These are phyloP conservation scores for Cinara cedri DNA, from an alignment of 2,888 invertebrate genomes.

Conservation along the genomic window DNA sequence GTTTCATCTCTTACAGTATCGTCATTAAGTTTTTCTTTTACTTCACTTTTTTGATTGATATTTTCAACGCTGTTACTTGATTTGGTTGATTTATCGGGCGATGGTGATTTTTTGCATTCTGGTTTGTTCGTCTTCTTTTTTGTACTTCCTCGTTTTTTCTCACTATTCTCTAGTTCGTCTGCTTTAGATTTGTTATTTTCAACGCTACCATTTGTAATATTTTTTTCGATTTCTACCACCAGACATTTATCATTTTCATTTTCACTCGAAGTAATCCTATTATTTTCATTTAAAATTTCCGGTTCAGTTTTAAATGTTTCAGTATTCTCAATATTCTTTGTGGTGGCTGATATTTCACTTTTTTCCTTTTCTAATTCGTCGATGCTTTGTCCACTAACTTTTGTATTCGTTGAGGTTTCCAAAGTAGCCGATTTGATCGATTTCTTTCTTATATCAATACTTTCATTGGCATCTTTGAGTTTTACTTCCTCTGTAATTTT, in stretches of 20 bases:
- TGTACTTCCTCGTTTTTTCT: constrained; percentile 43
- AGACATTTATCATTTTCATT: constrained; percentile 52
- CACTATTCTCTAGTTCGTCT: too few species aligned
- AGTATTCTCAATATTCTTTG: neutral
- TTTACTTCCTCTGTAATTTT: neutral
- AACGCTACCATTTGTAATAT: neutral
- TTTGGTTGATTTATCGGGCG: constrained; percentile 1
- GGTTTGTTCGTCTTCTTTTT: neutral
- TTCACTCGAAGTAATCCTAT: constrained; percentile 57
- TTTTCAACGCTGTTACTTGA: too few species aligned
- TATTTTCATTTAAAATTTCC: constrained; percentile 54
- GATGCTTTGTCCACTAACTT: neutral
- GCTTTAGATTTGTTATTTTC: neutral
- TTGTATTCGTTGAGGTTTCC: constrained; percentile 58
- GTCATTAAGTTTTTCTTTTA: too few species aligned
- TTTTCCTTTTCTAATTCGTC: neutral
- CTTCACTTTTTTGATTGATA: too few species aligned
- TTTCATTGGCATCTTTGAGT: neutral
- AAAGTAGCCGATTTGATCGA: constrained; percentile 44
- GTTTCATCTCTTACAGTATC: too few species aligned
- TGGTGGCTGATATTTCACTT: neutral
- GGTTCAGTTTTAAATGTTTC: neutral
- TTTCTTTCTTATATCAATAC: constrained; percentile 30
- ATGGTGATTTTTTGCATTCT: neutral
- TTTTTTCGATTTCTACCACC: constrained; percentile 48